Evolutionary conservation across 2,797 vertebrate species (phyloP).

Genomic region (Acomys russatus): DNA sequence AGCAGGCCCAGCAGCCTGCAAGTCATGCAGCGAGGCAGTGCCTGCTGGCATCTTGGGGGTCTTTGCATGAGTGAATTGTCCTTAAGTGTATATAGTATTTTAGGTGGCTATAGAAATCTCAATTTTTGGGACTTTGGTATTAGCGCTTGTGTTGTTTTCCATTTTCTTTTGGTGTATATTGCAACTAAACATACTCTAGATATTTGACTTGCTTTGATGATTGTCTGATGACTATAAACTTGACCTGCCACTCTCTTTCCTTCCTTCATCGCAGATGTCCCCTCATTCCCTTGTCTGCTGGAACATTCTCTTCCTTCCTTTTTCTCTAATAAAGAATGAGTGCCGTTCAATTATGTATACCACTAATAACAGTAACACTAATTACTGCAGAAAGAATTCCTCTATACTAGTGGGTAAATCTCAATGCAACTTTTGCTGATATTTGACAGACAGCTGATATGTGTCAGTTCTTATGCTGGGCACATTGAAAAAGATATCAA

Average conservation of each 20-base stretch:
- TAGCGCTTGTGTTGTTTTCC: not conserved
- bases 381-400: not conserved
- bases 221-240: not conserved
- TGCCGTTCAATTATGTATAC: not conserved
- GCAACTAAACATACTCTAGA: not conserved
- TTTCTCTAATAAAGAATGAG: not conserved
- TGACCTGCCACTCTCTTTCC: not conserved
- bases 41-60: not conserved
- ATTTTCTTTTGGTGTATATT: not conserved
- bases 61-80: not conserved
- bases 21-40: too few relatives aligned
- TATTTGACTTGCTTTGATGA: not conserved
- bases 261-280: not conserved
- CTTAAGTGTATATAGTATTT: not conserved
- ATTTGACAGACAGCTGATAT: too few relatives aligned
- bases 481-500: not conserved
- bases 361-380: not conserved
- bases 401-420: not conserved
- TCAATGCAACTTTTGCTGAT: not conserved
- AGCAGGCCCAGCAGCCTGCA: not conserved
- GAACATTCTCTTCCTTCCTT: not conserved
- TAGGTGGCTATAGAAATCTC: not conserved
- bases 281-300: not conserved
- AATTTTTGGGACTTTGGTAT: not conserved
- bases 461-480: not conserved